Evolutionary conservation across 2,113 vertebrate genomes (phyloP).

Genomic region (Dryoscopus gambensis): DNA sequence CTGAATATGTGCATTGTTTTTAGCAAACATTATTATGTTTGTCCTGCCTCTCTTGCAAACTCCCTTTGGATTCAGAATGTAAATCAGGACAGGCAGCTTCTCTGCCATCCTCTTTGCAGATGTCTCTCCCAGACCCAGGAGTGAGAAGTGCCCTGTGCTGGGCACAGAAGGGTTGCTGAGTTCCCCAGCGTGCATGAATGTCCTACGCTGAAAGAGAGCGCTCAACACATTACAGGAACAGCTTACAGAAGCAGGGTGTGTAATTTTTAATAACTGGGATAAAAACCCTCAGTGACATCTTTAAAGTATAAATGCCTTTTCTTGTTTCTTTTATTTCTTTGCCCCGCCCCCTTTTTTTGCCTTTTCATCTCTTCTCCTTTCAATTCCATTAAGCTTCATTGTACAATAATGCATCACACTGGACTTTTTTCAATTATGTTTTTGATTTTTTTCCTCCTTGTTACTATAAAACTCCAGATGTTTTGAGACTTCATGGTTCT

Average conservation of each 20-base stretch:
- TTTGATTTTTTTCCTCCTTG: conserved; percentile 72
- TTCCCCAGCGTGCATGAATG: neutral
- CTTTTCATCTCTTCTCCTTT: conserved; percentile 70
- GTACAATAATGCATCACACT: conserved; percentile 68
- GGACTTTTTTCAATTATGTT: conserved; percentile 76
- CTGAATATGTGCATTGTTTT: conserved; percentile 58
- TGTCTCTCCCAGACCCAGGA: neutral
- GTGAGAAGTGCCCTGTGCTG: neutral
- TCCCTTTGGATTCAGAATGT: neutral
- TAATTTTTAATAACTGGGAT: conserved; percentile 54
- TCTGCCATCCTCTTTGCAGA: neutral
- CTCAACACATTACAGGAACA: conserved; percentile 11
- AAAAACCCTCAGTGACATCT: conserved; percentile 46
- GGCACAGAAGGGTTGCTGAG: neutral
- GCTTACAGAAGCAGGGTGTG: conserved; percentile 45
- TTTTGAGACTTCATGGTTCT: conserved; percentile 78
- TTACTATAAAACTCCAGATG: conserved; percentile 79
- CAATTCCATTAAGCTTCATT: conserved; percentile 56
- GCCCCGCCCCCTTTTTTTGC: neutral
- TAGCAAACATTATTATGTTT: conserved; percentile 43
- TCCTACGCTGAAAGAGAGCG: neutral
- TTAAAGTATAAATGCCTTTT: conserved; percentile 47
- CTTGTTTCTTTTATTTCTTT: conserved; percentile 33
- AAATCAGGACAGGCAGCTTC: neutral
- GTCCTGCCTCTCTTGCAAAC: conserved; percentile 2